These are phyloP conservation scores for Myiopsitta monachus DNA, from an alignment of 2,113 vertebrate genomes.

Conservation along the genomic window DNA sequence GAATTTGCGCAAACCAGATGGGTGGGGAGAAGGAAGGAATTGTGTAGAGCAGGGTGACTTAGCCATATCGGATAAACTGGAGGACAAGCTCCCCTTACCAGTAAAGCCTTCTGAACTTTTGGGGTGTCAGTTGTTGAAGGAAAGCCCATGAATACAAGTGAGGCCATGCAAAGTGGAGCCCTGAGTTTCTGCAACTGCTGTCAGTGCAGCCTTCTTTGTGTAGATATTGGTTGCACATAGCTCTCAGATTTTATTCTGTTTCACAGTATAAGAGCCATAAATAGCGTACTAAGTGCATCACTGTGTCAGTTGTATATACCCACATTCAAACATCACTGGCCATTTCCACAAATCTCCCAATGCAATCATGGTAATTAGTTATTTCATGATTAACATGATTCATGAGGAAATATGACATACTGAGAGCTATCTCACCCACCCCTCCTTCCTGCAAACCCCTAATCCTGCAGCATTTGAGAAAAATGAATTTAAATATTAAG, in stretches of 20 bases:
- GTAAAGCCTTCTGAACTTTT: not conserved
- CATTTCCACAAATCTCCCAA: not conserved
- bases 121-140: not conserved
- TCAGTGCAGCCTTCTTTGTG: not conserved
- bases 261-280: not conserved
- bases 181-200: not conserved
- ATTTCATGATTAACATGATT: not conserved
- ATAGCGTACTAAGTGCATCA: not conserved
- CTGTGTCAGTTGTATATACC: not conserved
- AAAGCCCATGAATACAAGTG: not conserved
- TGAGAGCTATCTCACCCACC: not conserved
- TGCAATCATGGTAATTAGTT: not conserved
- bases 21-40: not conserved
- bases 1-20: not conserved
- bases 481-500: not conserved
- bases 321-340: not conserved
- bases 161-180: not conserved
- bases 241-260: not conserved
- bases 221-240: not conserved
- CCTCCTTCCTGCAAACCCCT: not conserved
- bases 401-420: not conserved
- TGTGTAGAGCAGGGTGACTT: not conserved
- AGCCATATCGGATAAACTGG: not conserved
- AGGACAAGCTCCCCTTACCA: not conserved
- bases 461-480: slow-evolving; percentile 1